These are phyloP conservation scores for Uloborus plumipes DNA, from an alignment of 2,888 invertebrate species.

Conservation along the genomic window DNA sequence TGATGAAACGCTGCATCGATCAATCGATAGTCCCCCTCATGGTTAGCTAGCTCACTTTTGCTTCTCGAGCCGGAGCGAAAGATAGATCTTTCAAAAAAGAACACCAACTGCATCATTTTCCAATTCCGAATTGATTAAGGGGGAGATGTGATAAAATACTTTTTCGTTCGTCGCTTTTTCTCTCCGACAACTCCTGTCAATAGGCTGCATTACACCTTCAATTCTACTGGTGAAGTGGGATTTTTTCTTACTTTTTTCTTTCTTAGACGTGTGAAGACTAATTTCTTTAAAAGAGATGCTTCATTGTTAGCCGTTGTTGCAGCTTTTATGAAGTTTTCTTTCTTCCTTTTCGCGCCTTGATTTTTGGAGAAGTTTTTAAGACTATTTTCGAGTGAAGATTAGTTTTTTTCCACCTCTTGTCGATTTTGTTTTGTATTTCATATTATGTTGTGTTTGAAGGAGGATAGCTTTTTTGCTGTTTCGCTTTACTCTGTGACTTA, in stretches of 20 bases:
- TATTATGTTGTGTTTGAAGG: no score
- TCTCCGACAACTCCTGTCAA: conserved; percentile 24
- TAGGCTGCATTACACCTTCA: conserved; percentile 37
- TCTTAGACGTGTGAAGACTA: conserved; percentile 33
- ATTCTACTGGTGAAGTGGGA: conserved; percentile 2
- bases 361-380: no score
- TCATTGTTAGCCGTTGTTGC: background rate
- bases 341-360: background rate
- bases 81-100: conserved; percentile 11
- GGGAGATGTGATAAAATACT: conserved; percentile 42
- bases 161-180: conserved; percentile 10
- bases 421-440: no score
- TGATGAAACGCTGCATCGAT: no score
- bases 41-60: no score
- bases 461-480: no score
- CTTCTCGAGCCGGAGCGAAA: background rate
- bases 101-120: conserved; percentile 34
- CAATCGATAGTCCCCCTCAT: no score
- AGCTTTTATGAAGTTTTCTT: conserved; percentile 5
- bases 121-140: conserved; percentile 40
- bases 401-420: no score
- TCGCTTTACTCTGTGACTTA: no score
- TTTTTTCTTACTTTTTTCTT: background rate
- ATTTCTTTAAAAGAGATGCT: conserved; percentile 36
- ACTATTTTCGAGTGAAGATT: no score